Evolutionary conservation across 2,797 vertebrate species (phyloP).

Genomic region (Sciurus vulgaris): DNA sequence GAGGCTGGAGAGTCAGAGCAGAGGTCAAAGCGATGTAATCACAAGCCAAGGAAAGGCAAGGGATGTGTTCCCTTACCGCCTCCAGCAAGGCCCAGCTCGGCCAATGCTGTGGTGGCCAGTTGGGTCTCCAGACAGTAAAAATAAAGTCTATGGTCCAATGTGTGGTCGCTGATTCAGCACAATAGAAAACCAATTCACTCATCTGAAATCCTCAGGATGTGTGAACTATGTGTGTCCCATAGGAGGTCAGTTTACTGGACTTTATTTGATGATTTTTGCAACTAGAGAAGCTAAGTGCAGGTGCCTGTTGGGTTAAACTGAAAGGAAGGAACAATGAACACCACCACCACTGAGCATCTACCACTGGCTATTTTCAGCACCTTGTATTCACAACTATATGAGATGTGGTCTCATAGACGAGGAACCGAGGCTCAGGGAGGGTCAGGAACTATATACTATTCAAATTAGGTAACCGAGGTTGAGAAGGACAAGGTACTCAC

Average conservation of each 20-base stretch:
- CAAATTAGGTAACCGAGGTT: background rate
- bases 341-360: too few relatives aligned
- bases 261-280: slow-evolving; percentile 25
- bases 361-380: background rate
- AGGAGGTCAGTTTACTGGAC: background rate
- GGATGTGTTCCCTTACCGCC: fast-evolving
- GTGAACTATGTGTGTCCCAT: background rate
- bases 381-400: background rate
- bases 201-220: background rate
- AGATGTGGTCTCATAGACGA: background rate
- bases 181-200: background rate
- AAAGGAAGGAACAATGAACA: background rate
- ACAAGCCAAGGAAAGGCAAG: background rate
- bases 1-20: background rate
- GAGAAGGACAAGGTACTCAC: background rate
- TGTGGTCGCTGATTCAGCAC: background rate
- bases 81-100: background rate
- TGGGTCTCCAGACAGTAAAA: background rate
- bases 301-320: background rate
- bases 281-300: background rate
- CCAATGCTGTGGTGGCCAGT: background rate
- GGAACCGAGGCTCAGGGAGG: background rate
- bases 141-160: background rate
- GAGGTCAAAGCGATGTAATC: background rate
- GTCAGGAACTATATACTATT: background rate